Conservation (phyloP, 1,140 invertebrate genomes). For the Eubasilissa regina region DNA sequence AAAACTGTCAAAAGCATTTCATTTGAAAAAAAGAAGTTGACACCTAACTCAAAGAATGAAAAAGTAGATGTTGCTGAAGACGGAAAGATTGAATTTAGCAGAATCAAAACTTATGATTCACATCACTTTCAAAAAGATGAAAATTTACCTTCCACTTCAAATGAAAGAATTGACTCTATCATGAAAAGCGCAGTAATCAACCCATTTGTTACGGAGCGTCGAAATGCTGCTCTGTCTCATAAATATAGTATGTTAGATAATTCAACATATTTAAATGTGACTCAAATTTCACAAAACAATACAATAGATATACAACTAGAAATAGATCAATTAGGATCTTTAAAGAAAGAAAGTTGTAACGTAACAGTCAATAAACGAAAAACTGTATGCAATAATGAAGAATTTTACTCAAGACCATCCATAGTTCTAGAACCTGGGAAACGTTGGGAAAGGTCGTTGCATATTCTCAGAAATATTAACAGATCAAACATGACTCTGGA, state of each 20-base stretch:
- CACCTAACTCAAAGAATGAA: too few relatives aligned
- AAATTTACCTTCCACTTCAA: too few relatives aligned
- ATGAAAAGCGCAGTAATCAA: background rate
- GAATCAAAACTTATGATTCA: too few relatives aligned
- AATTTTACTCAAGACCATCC: constrained; percentile 8
- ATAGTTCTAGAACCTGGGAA: constrained; percentile 64
- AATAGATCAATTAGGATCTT: background rate
- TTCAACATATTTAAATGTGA: constrained; percentile 12
- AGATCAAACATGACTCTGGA: constrained; percentile 59
- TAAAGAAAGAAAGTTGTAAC: background rate
- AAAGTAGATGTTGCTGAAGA: too few relatives aligned
- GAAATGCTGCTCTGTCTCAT: background rate
- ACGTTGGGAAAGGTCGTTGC: constrained; percentile 69
- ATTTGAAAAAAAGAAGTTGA: background rate
- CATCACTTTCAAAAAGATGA: too few relatives aligned
- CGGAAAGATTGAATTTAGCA: too few relatives aligned
- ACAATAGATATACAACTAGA: background rate
- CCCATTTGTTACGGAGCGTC: constrained; percentile 14
- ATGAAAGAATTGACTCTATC: too few relatives aligned
- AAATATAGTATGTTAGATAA: constrained; percentile 6
- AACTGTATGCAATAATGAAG: background rate
- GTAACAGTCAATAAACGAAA: background rate
- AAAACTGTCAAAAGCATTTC: constrained; percentile 30
- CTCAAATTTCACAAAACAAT: constrained; percentile 4
- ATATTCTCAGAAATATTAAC: constrained; percentile 68